Evolutionary conservation across 2,113 vertebrate genomes (phyloP).

Genomic region (Vimba vimba): DNA sequence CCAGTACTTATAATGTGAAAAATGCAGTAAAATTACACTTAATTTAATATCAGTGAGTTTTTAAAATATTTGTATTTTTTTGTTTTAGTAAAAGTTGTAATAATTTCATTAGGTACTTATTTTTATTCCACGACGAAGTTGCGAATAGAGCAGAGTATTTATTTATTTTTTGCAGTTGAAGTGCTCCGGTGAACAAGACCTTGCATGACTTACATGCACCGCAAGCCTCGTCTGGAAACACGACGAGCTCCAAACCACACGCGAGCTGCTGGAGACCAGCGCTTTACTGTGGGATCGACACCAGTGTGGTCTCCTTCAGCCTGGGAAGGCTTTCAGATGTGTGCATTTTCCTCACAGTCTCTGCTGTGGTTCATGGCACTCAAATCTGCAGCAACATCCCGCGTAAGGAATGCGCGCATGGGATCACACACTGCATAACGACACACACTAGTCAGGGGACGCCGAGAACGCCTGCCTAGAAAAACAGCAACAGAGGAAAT

Average conservation of each 20-base stretch:
- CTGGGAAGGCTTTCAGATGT: slow-evolving; percentile 52
- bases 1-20: too few relatives aligned
- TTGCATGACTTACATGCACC: slow-evolving; percentile 61
- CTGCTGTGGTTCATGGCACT: slow-evolving; percentile 40
- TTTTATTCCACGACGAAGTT: too few relatives aligned
- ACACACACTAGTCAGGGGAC: slow-evolving; percentile 60
- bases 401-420: slow-evolving; percentile 57
- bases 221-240: slow-evolving; percentile 57
- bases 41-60: too few relatives aligned
- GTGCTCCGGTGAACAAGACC: slow-evolving; percentile 58
- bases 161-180: not conserved
- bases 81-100: too few relatives aligned
- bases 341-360: slow-evolving; percentile 72
- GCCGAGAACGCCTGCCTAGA: slow-evolving; percentile 62
- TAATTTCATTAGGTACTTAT: too few relatives aligned
- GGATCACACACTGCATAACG: slow-evolving; percentile 54
- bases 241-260: slow-evolving; percentile 47
- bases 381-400: slow-evolving; percentile 51
- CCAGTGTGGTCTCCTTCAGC: slow-evolving; percentile 64
- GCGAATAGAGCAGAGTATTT: not conserved
- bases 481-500: slow-evolving; percentile 69
- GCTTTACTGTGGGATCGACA: slow-evolving; percentile 36
- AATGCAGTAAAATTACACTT: too few relatives aligned
- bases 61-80: too few relatives aligned
- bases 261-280: slow-evolving; percentile 30